Conservation (phyloP, 1,140 invertebrate genomes). For the Philopotamus ludificatus region DNA sequence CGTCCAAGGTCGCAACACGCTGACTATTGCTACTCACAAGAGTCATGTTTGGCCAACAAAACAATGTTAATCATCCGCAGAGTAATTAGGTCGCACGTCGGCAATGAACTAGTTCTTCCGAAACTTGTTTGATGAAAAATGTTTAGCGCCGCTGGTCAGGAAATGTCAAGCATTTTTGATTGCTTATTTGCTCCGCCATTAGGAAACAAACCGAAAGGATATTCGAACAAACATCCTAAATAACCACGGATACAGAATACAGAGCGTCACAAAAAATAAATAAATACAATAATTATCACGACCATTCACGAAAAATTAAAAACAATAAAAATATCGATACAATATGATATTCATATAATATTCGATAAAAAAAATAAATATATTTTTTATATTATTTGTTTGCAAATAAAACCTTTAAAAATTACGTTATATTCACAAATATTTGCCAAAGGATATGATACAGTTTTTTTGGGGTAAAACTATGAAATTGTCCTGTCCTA, state of each 20-base stretch:
- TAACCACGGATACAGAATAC: too few relatives aligned
- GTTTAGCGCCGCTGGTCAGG: too few relatives aligned
- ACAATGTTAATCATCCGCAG: too few relatives aligned
- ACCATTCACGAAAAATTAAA: not conserved
- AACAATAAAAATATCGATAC: not conserved
- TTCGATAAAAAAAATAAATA: not conserved
- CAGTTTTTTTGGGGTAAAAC: slow-evolving; percentile 25
- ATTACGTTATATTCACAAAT: slow-evolving; percentile 18
- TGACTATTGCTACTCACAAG: too few relatives aligned
- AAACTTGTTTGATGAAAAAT: too few relatives aligned
- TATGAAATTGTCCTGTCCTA: slow-evolving; percentile 21
- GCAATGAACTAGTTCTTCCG: too few relatives aligned
- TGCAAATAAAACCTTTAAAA: slow-evolving; percentile 26
- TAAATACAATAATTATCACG: not conserved
- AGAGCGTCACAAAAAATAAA: not conserved
- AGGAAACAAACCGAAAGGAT: slow-evolving; percentile 28
- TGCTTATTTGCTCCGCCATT: slow-evolving; percentile 27
- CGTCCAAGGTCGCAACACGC: too few relatives aligned
- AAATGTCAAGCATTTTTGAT: slow-evolving; percentile 24
- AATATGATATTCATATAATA: slow-evolving; percentile 1
- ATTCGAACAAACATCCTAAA: slow-evolving; percentile 29
- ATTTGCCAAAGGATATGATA: slow-evolving; percentile 33
- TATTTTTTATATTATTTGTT: slow-evolving; percentile 17
- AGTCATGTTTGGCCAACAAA: too few relatives aligned
- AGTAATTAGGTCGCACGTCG: too few relatives aligned